Conservation (phyloP, 2,113 vertebrate species). For the Rynchops niger region DNA sequence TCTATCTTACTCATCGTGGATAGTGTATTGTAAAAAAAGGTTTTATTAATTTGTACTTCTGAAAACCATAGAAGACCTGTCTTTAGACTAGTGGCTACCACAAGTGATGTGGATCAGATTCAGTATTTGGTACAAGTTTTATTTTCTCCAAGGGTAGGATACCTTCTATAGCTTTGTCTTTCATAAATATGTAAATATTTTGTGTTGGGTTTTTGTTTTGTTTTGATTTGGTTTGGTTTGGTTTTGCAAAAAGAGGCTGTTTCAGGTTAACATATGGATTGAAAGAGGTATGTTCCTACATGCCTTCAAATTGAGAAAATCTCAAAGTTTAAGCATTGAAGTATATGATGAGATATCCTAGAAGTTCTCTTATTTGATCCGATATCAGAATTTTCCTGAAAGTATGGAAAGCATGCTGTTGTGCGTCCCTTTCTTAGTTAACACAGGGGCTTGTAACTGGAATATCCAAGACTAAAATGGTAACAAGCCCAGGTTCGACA, state of each 20-base stretch:
- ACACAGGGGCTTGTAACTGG: not conserved
- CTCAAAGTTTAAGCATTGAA: not conserved
- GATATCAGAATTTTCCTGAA: not conserved
- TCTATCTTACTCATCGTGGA: not conserved
- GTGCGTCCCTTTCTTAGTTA: not conserved
- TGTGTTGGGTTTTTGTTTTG: accelerated
- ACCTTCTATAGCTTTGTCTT: not conserved
- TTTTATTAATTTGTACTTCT: not conserved
- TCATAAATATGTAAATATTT: not conserved
- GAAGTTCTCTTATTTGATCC: not conserved
- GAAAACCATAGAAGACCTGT: not conserved
- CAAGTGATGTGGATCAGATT: not conserved
- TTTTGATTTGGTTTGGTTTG: not conserved
- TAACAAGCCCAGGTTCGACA: not conserved
- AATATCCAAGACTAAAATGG: not conserved
- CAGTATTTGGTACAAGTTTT: not conserved
- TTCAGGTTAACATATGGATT: not conserved
- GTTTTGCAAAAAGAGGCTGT: not conserved
- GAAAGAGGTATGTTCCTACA: not conserved
- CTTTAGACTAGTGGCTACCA: not conserved
- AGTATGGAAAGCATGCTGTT: not conserved
- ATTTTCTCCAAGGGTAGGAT: not conserved
- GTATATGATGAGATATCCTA: not conserved
- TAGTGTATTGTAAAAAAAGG: not conserved
- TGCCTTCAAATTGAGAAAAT: not conserved